Percentiles rank a stretch among this genome's conserved stretches.
phyloP scores from a whole-genome alignment of 2,113 vertebrate species.

The Oxyruncus cristatus region DNA sequence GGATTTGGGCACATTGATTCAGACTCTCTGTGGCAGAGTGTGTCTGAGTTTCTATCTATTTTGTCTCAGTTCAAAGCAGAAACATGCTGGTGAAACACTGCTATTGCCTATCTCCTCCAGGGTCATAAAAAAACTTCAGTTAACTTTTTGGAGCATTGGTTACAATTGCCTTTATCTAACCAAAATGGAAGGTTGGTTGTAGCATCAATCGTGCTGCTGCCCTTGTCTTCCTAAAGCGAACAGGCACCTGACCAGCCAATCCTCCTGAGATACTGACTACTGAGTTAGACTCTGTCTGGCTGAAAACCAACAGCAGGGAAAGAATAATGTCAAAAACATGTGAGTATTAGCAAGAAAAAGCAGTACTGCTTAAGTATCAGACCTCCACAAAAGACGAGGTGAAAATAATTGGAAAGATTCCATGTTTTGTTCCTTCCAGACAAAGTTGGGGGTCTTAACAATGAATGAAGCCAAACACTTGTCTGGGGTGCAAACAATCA shows the following conservation, averaged over 20 bases:
- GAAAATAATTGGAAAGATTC: not conserved
- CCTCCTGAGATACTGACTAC: not conserved
- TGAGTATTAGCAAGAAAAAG: not conserved
- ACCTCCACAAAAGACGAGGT: not conserved
- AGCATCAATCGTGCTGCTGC: accelerated
- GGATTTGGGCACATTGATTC: not conserved
- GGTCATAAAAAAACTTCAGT: not conserved
- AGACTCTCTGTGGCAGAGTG: not conserved
- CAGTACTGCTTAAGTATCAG: not conserved
- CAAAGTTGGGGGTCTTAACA: not conserved
- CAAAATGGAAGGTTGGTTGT: not conserved
- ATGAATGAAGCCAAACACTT: not conserved
- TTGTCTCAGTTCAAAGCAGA: not conserved
- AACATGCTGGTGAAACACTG: not conserved
- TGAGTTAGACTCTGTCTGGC: not conserved
- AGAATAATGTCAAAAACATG: accelerated
- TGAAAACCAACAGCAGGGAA: not conserved
- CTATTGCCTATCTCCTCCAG: not conserved
- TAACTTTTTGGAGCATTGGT: not conserved
- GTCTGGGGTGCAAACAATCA: not conserved
- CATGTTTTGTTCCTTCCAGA: not conserved
- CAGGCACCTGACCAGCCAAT: accelerated
- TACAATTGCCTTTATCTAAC: not conserved
- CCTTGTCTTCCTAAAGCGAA: not conserved
- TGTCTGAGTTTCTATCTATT: not conserved